Percentiles rank a stretch among this genome's conserved stretches.
Conservation (phyloP, 2,113 vertebrate genomes). For the Prietella phreatophila region DNA sequence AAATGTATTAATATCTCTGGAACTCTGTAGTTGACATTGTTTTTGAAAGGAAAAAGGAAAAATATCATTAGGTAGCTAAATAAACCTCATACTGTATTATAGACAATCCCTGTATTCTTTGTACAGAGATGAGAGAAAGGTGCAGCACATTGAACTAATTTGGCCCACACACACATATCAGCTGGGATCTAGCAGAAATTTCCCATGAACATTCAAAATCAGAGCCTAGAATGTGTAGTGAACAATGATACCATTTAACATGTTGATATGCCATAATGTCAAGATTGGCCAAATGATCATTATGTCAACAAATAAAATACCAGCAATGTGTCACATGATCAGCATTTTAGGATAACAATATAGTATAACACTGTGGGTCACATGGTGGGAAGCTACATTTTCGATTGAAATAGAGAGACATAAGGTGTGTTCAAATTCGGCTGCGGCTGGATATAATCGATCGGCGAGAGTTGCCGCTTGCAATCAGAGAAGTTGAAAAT, state of each 20-base stretch:
- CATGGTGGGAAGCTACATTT: background rate
- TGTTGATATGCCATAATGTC: background rate
- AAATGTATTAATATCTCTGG: constrained; percentile 46
- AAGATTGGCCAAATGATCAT: background rate
- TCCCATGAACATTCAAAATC: constrained; percentile 66
- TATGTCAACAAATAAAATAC: background rate
- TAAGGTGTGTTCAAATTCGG: too few relatives aligned
- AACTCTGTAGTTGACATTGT: constrained; percentile 42
- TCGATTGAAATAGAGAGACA: background rate
- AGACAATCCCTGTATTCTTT: constrained; percentile 66
- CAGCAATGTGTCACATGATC: background rate
- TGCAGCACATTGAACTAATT: constrained; percentile 70
- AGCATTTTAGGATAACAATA: background rate
- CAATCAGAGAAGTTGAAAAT: too few relatives aligned
- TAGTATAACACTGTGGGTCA: background rate
- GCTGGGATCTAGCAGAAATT: constrained; percentile 68
- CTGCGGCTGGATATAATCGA: too few relatives aligned
- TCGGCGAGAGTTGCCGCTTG: too few relatives aligned
- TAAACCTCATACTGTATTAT: constrained; percentile 58
- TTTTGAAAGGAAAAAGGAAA: constrained; percentile 17
- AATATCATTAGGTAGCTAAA: constrained; percentile 32
- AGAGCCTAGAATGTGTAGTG: constrained; percentile 4
- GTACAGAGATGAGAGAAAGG: constrained; percentile 73
- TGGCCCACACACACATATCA: constrained; percentile 74
- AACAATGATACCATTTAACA: background rate